These are phyloP conservation scores for Erinaceus europaeus DNA, from an alignment of 2,113 vertebrate species.

Conservation along the genomic window DNA sequence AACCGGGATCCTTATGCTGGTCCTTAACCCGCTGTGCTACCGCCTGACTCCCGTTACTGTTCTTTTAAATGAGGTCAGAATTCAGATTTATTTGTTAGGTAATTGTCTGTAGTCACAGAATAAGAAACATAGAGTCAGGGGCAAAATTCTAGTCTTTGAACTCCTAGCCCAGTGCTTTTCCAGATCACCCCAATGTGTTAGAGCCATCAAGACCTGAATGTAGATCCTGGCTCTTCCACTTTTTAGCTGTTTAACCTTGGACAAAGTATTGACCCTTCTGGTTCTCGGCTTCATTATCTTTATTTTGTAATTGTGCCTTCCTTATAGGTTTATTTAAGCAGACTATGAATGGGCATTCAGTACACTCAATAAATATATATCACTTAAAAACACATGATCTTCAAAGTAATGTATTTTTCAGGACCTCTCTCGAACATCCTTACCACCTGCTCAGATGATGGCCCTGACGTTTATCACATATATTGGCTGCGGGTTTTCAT, in stretches of 20 bases:
- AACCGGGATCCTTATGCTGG: too few species aligned
- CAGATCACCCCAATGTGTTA: not conserved
- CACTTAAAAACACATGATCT: constrained; percentile 6
- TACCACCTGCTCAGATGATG: constrained; percentile 78
- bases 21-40: too few species aligned
- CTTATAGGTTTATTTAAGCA: not conserved
- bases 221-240: not conserved
- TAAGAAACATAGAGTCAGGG: constrained; percentile 3
- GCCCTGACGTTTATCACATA: constrained; percentile 94
- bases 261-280: constrained; percentile 33
- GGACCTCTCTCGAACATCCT: constrained; percentile 86
- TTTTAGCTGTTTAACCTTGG: not conserved
- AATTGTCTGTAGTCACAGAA: not conserved
- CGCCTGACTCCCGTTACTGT: not conserved
- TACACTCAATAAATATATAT: not conserved
- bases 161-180: not conserved
- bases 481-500: constrained; percentile 94
- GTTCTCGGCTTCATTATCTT: constrained; percentile 5
- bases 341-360: not conserved
- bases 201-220: not conserved
- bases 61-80: constrained; percentile 39
- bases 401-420: constrained; percentile 74
- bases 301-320: not conserved
- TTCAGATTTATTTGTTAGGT: not conserved
- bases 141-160: not conserved